Evolutionary conservation across 1,140 invertebrate species (phyloP).

Genomic region (Ceratitis capitata): DNA sequence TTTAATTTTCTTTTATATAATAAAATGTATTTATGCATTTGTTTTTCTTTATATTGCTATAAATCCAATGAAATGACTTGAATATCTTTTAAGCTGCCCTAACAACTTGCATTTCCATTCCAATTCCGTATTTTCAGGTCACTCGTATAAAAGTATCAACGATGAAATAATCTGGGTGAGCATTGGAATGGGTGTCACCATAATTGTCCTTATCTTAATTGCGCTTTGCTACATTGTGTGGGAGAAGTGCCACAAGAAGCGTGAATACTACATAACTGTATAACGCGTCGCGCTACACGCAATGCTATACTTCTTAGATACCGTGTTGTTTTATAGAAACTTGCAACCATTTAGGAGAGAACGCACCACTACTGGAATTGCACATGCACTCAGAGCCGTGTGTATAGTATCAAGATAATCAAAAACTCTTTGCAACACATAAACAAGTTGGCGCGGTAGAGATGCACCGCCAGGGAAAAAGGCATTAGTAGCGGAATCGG

Average conservation of each 20-base stretch:
- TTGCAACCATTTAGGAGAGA: not conserved
- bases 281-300: slow-evolving; percentile 47
- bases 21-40: too few relatives aligned
- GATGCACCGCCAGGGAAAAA: not conserved
- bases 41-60: too few relatives aligned
- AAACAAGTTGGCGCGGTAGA: not conserved
- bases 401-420: not conserved
- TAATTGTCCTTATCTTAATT: slow-evolving; percentile 80
- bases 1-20: too few relatives aligned
- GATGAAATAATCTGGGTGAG: slow-evolving; percentile 87
- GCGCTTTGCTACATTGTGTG: slow-evolving; percentile 81
- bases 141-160: slow-evolving; percentile 81
- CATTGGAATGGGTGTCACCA: slow-evolving; percentile 84
- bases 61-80: too few relatives aligned
- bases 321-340: not conserved
- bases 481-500: not conserved
- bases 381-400: not conserved
- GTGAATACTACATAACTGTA: slow-evolving; percentile 66
- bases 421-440: not conserved
- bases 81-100: too few relatives aligned
- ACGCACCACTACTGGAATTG: too few relatives aligned
- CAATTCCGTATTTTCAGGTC: slow-evolving; percentile 73
- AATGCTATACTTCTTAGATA: not conserved
- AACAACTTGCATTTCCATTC: too few relatives aligned
- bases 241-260: slow-evolving; percentile 76